These are phyloP conservation scores for Ectemnius continuus DNA, from an alignment of 2,888 invertebrate species.

Conservation along the genomic window DNA sequence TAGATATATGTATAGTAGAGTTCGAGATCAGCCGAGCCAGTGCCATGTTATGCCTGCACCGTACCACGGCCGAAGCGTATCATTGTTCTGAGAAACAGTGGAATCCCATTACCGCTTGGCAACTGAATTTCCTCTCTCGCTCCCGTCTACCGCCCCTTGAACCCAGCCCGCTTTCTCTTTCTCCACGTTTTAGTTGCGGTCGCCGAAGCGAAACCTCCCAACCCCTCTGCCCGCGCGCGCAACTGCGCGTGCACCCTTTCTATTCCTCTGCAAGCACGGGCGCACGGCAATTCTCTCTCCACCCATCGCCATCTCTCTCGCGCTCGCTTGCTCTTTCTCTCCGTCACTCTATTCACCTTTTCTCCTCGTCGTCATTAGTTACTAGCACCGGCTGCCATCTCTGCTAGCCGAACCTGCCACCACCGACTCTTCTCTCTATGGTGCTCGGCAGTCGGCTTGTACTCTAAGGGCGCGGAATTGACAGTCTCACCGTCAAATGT, in stretches of 20 bases:
- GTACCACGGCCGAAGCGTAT: constrained; percentile 73
- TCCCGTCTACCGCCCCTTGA: too few relatives aligned
- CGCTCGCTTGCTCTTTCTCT: constrained; percentile 37
- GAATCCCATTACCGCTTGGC: constrained; percentile 76
- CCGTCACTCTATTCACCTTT: constrained; percentile 19
- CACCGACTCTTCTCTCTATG: constrained; percentile 18
- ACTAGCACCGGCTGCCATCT: background rate
- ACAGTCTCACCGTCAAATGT: constrained; percentile 57
- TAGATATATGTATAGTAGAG: constrained; percentile 6
- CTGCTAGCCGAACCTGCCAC: constrained; percentile 1
- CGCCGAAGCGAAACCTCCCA: constrained; percentile 68
- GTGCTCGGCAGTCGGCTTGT: constrained; percentile 16
- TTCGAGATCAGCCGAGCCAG: constrained; percentile 45
- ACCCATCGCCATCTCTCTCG: constrained; percentile 42
- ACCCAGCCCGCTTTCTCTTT: too few relatives aligned
- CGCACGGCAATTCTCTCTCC: constrained; percentile 14
- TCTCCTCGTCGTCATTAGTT: constrained; percentile 8
- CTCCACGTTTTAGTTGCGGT: constrained; percentile 72
- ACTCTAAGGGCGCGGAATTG: constrained; percentile 43
- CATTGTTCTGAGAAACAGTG: constrained; percentile 75
- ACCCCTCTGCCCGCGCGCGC: constrained; percentile 46
- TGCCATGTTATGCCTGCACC: constrained; percentile 73
- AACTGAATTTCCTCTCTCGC: constrained; percentile 70
- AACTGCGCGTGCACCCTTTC: constrained; percentile 33
- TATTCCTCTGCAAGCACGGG: background rate